Evolutionary conservation across 2,888 invertebrate species (phyloP).

Genomic region (Caprella mutica): DNA sequence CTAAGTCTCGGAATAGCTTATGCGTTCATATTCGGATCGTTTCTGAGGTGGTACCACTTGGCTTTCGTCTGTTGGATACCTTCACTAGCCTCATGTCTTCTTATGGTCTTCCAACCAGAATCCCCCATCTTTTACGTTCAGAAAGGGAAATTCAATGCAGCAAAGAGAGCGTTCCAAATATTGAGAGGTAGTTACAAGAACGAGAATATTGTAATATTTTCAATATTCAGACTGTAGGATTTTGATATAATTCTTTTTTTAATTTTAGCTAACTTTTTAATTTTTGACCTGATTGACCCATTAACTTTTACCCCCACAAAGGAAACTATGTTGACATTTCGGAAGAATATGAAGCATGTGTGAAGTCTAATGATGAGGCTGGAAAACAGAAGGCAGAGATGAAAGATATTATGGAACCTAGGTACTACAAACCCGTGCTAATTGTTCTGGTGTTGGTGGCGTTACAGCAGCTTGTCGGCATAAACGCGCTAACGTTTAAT

Average conservation of each 20-base stretch:
- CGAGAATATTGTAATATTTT: neutral
- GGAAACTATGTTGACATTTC: too few species aligned
- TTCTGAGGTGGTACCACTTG: conserved; percentile 15
- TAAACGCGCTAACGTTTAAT: neutral
- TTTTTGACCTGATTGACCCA: too few species aligned
- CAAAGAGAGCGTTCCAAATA: conserved; percentile 1
- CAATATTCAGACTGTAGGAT: too few species aligned
- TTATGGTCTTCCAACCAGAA: conserved; percentile 15
- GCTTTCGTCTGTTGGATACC: conserved; percentile 17
- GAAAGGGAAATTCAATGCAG: conserved; percentile 1
- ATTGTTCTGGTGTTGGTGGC: conserved; percentile 3
- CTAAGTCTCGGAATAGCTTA: neutral
- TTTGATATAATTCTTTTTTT: too few species aligned
- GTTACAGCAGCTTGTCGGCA: conserved; percentile 4
- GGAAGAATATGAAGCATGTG: neutral
- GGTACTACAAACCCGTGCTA: neutral
- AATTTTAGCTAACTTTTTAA: too few species aligned
- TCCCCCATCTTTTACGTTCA: conserved; percentile 13
- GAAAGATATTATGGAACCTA: neutral
- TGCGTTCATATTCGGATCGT: conserved; percentile 8
- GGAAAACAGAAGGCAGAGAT: neutral
- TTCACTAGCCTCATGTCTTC: conserved; percentile 4
- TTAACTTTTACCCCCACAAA: too few species aligned
- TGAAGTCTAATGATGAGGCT: neutral
- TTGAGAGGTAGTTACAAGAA: conserved; percentile 18